Evolutionary conservation across 2,888 invertebrate species (phyloP), one percentile per base, ranked within the genome.

Genomic region (Rugalucina vietnamica): DNA sequence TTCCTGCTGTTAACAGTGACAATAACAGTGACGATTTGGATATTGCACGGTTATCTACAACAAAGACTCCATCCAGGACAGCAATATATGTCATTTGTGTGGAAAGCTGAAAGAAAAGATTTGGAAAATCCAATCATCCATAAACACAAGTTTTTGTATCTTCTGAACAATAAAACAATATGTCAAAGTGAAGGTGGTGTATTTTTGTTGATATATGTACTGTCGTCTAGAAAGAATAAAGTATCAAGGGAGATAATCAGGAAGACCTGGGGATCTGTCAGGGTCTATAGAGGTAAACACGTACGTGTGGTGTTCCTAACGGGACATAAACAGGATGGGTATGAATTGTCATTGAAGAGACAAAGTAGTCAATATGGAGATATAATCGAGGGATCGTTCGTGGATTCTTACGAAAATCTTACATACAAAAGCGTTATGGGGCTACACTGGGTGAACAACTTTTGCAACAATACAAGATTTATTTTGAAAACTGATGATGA

Each of bases 401-500:
- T 93, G 0, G 95, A 95, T 81, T 89, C 89, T 21, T 95, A 95
- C 82, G 81, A 92, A 4, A 95, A 95, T 85, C 89, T 95, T 32
- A 94, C 94, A 0, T 91, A 91, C 81, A 95, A 95, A 78, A 91
- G 93, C 77, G 86, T 94, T 14, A 93, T 93, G 81, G 86, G 86
- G 0, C 39, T 90, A 24, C 82, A 90, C 76, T 95, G 94, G 94
- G 90, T 93, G 0, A 85, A 89, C 1, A 90, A 89, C 43, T 90
- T 89, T 77, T 95, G 95, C 82, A 90, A 85, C 18, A 84, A 91
- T 43, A 93, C 93, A 1, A 90, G 90, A 71, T 94, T 90, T 74
- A 88, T 94, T 36, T 85, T 95, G n/a, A 94, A 94, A 84, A 87
- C 91, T 0, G 94, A 94, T 81, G 95, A 95, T 82, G 95, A 95